Evolutionary conservation across 2,113 vertebrate genomes (phyloP).

Genomic region (Macheiramphus alcinus): DNA sequence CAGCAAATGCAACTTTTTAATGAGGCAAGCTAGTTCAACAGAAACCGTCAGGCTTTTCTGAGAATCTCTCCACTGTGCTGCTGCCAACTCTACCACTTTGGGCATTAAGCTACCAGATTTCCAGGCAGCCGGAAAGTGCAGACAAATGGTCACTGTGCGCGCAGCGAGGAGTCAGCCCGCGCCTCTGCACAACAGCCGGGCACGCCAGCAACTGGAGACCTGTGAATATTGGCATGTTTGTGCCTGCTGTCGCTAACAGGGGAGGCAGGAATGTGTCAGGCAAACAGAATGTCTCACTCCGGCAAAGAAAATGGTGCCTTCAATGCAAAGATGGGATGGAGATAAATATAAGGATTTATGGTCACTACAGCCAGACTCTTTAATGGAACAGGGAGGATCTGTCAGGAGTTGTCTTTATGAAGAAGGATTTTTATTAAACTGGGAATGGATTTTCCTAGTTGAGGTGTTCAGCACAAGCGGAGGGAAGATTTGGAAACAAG

Average conservation of each 20-base stretch:
- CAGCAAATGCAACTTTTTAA: not conserved
- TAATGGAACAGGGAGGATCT: not conserved
- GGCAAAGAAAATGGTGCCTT: not conserved
- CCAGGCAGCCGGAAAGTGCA: slow-evolving; percentile 1
- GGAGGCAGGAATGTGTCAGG: not conserved
- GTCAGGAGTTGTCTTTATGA: not conserved
- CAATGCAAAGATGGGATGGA: not conserved
- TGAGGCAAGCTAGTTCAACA: not conserved
- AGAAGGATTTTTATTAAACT: not conserved
- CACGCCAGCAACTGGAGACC: not conserved
- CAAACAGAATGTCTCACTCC: not conserved
- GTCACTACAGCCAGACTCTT: not conserved
- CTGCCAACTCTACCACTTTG: slow-evolving; percentile 38
- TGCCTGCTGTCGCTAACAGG: not conserved
- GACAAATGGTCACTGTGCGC: slow-evolving; percentile 14
- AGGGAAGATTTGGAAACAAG: not conserved
- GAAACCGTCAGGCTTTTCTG: slow-evolving; percentile 39
- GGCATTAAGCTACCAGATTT: slow-evolving; percentile 5
- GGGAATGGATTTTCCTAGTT: not conserved
- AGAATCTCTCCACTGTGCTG: not conserved
- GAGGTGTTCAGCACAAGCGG: not conserved
- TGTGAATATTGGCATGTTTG: not conserved
- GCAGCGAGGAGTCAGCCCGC: not conserved
- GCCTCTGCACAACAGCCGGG: not conserved
- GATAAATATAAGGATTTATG: not conserved